A percentile compares a stretch with the other conserved stretches of the same genome.
These are phyloP conservation scores for Agrypnus murinus DNA, from an alignment of 2,888 invertebrate genomes.

Conservation along the genomic window DNA sequence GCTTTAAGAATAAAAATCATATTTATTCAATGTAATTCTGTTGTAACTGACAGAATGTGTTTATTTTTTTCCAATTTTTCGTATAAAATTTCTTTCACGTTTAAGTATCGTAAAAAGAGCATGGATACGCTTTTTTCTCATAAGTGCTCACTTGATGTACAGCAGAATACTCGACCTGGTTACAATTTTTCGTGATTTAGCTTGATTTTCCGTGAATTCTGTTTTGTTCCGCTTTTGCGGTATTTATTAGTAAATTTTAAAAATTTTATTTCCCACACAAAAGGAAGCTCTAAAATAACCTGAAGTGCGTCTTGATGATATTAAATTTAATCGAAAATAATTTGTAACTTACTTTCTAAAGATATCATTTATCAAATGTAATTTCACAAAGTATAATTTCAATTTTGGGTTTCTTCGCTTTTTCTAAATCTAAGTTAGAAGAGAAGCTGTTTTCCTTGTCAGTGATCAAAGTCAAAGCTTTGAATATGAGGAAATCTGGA, in stretches of 20 bases:
- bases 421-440: constrained; percentile 19
- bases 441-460: constrained; percentile 38
- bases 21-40: too few relatives aligned
- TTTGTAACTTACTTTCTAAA: background rate
- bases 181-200: constrained; percentile 12
- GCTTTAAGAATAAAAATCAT: too few relatives aligned
- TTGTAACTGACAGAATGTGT: too few relatives aligned
- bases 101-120: background rate
- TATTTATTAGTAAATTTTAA: too few relatives aligned
- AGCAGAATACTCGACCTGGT: constrained; percentile 14
- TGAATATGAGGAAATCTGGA: constrained; percentile 34
- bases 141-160: constrained; percentile 12
- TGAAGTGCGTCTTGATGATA: too few relatives aligned
- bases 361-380: background rate
- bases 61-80: too few relatives aligned
- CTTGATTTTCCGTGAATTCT: background rate
- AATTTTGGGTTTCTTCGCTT: constrained; percentile 23
- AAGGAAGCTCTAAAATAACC: too few relatives aligned
- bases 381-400: constrained; percentile 28
- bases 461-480: constrained; percentile 42
- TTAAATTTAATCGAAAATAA: too few relatives aligned
- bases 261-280: too few relatives aligned
- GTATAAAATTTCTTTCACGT: too few relatives aligned
- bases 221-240: too few relatives aligned
- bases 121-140: constrained; percentile 1